Conservation (phyloP, 23 tunicate genomes). For the Styela plicata region DNA sequence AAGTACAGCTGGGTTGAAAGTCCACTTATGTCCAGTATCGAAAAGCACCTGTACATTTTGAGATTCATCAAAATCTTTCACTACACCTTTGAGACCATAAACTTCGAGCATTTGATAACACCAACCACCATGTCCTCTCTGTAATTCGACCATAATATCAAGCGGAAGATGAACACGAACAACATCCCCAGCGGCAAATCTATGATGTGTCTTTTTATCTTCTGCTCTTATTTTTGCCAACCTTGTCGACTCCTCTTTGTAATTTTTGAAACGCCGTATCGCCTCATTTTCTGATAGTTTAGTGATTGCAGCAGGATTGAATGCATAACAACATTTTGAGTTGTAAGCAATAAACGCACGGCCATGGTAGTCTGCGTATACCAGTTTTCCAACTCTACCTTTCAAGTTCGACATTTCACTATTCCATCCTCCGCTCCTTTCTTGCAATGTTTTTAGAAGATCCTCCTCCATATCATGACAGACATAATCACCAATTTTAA, state of each 20-base stretch:
- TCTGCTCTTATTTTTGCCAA: neutral
- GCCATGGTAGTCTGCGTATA: slow-evolving; percentile 25
- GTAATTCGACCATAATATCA: slow-evolving; percentile 20
- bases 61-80: slow-evolving; percentile 20
- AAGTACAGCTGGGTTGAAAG: slow-evolving; percentile 18
- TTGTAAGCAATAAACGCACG: slow-evolving; percentile 15
- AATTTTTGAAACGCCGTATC: slow-evolving; percentile 12
- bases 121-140: slow-evolving; percentile 34
- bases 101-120: slow-evolving; percentile 34
- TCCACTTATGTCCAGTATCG: slow-evolving; percentile 33
- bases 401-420: slow-evolving; percentile 1
- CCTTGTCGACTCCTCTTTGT: neutral
- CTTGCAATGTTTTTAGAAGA: slow-evolving; percentile 3
- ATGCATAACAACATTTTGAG: slow-evolving; percentile 1
- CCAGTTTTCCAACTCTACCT: slow-evolving; percentile 25
- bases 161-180: slow-evolving; percentile 31
- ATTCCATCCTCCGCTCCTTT: slow-evolving; percentile 25
- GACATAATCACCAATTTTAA: slow-evolving; percentile 24
- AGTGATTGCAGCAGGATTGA: slow-evolving; percentile 20
- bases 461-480: slow-evolving; percentile 20
- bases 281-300: slow-evolving; percentile 19
- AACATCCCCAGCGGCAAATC: slow-evolving; percentile 8
- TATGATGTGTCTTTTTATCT: neutral
- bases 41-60: slow-evolving; percentile 27
- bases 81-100: slow-evolving; percentile 4